Conservation (phyloP, 2,113 vertebrate genomes). For the Centropus unirufus region DNA sequence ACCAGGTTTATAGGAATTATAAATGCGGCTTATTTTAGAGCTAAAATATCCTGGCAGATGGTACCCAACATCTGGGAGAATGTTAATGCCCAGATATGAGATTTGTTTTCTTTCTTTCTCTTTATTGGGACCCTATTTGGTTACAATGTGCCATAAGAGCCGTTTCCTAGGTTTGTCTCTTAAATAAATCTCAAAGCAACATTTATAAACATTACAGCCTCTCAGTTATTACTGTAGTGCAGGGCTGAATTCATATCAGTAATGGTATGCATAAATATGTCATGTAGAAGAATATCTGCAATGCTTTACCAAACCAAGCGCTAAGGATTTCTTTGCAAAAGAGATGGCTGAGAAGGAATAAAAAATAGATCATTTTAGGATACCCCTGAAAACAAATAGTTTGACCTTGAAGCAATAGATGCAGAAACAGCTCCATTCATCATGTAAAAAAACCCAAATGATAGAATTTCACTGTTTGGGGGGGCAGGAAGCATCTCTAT, state of each 20-base stretch:
- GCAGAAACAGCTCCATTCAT: not conserved
- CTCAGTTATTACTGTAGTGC: not conserved
- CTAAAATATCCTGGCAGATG: conserved; percentile 35
- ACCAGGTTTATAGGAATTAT: not conserved
- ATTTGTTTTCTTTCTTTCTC: conserved; percentile 38
- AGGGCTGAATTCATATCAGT: conserved; percentile 27
- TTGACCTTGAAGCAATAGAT: conserved; percentile 3
- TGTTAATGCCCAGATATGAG: conserved; percentile 20
- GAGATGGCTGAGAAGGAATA: not conserved
- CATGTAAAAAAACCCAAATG: not conserved
- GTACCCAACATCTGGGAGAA: conserved; percentile 41
- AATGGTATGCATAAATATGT: not conserved
- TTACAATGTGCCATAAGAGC: conserved; percentile 19
- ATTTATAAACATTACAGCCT: conserved; percentile 11
- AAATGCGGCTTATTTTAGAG: conserved; percentile 1
- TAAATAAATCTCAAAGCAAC: conserved; percentile 39
- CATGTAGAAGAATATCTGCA: not conserved
- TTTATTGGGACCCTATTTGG: not conserved
- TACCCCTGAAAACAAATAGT: not conserved
- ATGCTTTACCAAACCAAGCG: not conserved
- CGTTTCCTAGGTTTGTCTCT: conserved; percentile 39
- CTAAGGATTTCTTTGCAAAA: not conserved
- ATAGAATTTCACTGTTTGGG: not conserved
- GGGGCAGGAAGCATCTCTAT: not conserved
- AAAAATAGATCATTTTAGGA: not conserved